Conservation (phyloP, 2,797 vertebrate genomes). For the Apogon hyalosoma region DNA sequence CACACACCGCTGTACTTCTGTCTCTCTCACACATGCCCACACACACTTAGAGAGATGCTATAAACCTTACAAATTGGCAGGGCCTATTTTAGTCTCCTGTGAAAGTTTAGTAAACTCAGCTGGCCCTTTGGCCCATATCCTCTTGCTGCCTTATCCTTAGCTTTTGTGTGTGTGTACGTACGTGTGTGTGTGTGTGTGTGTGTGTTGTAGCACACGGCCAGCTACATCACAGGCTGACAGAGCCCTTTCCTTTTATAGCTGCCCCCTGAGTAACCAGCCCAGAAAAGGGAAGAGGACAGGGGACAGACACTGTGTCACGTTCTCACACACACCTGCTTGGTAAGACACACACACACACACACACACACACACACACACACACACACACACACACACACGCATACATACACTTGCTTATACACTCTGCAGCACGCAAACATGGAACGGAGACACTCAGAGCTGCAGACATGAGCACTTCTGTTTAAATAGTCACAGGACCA, state of each 20-base stretch:
- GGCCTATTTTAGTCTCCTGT: constrained; percentile 78
- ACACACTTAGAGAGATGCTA: constrained; percentile 16
- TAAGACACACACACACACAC: constrained; percentile 40
- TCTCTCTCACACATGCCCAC: constrained; percentile 4
- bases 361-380: constrained; percentile 15
- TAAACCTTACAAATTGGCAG: constrained; percentile 39
- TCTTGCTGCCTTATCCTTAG: constrained; percentile 62
- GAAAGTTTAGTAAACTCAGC: constrained; percentile 84
- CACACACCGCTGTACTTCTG: not conserved
- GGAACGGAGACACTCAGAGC: not conserved
- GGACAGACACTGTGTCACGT: constrained; percentile 69
- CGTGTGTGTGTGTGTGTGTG: constrained; percentile 39
- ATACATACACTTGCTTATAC: constrained; percentile 9
- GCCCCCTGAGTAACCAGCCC: constrained; percentile 81
- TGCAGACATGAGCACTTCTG: not conserved
- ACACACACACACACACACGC: constrained; percentile 20
- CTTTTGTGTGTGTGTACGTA: constrained; percentile 33
- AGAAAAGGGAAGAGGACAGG: constrained; percentile 83
- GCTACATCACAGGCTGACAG: constrained; percentile 82
- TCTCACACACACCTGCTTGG: constrained; percentile 61
- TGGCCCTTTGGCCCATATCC: constrained; percentile 79
- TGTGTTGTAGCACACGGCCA: constrained; percentile 51
- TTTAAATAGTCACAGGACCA: not conserved
- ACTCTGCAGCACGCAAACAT: constrained; percentile 9
- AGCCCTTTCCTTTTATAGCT: constrained; percentile 85